phyloP scores from a whole-genome alignment of 1,140 invertebrate genomes.

The Hydropsyche tenuis region DNA sequence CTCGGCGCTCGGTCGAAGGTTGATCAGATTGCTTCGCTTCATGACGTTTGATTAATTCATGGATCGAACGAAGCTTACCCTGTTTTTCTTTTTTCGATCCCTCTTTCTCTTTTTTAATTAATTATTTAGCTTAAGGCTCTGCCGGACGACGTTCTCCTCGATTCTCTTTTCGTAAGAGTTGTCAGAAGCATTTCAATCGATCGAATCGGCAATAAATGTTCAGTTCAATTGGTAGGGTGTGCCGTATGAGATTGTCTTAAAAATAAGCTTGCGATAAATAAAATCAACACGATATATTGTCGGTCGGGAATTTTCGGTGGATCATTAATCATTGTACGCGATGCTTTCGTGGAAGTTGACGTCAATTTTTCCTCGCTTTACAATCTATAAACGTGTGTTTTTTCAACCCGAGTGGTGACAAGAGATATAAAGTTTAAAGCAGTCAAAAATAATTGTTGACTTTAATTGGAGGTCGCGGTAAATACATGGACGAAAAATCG shows the following conservation, averaged over 20 bases:
- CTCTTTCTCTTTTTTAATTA: too few relatives aligned
- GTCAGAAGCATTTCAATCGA: too few relatives aligned
- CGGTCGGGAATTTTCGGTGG: background rate
- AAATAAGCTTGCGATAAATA: too few relatives aligned
- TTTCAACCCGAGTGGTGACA: background rate
- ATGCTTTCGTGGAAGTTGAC: slow-evolving; percentile 2
- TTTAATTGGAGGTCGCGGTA: too few relatives aligned
- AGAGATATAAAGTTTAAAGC: background rate
- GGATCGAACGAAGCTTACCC: background rate
- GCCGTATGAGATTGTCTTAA: background rate
- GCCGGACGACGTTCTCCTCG: too few relatives aligned
- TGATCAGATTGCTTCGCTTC: slow-evolving; percentile 15
- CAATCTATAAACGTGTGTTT: background rate
- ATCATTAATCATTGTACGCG: slow-evolving; percentile 14
- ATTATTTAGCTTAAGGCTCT: too few relatives aligned
- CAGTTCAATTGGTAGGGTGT: background rate
- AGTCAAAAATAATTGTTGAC: too few relatives aligned
- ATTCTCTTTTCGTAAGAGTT: too few relatives aligned
- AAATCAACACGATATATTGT: background rate
- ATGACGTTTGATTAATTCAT: slow-evolving; percentile 26
- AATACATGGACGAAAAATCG: background rate
- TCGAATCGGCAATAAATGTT: too few relatives aligned
- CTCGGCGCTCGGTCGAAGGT: background rate
- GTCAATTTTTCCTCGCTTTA: slow-evolving; percentile 4
- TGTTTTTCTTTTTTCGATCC: too few relatives aligned